These are phyloP conservation scores for Molossus alvarezi DNA, from an alignment of 2,797 vertebrate species.

Conservation along the genomic window DNA sequence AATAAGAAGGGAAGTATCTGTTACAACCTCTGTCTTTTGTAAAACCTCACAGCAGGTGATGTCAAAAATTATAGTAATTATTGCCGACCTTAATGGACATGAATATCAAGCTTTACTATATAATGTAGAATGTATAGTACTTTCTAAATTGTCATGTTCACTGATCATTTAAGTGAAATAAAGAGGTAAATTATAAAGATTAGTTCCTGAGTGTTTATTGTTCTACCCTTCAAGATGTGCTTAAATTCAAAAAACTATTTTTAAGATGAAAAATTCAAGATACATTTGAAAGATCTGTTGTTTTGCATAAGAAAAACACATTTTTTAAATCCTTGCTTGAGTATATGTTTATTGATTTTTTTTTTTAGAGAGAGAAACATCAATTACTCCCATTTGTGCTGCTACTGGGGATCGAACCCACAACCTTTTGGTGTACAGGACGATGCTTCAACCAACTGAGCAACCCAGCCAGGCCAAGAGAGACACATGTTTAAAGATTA, in stretches of 20 bases:
- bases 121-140: not conserved
- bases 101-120: not conserved
- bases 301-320: not conserved
- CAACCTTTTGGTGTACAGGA: not conserved
- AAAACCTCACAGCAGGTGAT: conserved; percentile 53
- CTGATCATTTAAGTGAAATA: conserved; percentile 29
- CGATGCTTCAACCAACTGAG: not conserved
- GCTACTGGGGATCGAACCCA: not conserved
- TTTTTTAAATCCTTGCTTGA: not conserved
- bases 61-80: not conserved
- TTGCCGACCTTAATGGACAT: not conserved
- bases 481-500: conserved; percentile 1
- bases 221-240: not conserved
- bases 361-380: not conserved
- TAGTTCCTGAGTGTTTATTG: not conserved
- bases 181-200: conserved; percentile 20
- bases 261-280: not conserved
- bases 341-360: not conserved
- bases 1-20: conserved; percentile 39
- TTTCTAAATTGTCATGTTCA: conserved; percentile 38
- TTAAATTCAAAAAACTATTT: conserved; percentile 48
- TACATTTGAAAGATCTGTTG: conserved; percentile 18
- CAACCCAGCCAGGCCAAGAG: not conserved
- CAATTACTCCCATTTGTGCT: not conserved
- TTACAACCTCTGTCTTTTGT: not conserved